Percentiles rank a stretch among this genome's conserved stretches.
These are phyloP conservation scores for Empis livida DNA, from an alignment of 2,888 invertebrate species.

Conservation along the genomic window DNA sequence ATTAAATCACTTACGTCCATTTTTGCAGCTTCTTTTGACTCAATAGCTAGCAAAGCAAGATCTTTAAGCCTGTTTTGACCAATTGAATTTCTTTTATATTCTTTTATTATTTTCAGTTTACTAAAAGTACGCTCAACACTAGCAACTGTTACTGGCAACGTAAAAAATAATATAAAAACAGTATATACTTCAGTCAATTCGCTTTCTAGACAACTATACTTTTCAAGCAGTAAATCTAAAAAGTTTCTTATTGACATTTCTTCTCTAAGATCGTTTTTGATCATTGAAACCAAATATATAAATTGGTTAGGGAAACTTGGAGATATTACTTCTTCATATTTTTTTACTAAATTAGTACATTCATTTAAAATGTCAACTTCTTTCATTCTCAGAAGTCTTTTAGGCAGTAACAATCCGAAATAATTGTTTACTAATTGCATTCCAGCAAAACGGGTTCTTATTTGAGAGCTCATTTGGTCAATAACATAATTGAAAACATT, in stretches of 20 bases:
- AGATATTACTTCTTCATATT: neutral
- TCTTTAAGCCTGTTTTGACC: neutral
- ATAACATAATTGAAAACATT: neutral
- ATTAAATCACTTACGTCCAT: neutral
- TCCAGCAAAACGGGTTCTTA: conserved; percentile 1
- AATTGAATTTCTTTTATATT: neutral
- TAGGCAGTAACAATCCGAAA: neutral
- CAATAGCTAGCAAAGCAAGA: conserved; percentile 1
- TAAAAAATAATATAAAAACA: neutral
- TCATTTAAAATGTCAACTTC: neutral
- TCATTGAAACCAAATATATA: neutral
- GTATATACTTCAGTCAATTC: neutral
- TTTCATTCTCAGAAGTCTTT: neutral
- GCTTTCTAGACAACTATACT: neutral
- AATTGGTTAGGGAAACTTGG: neutral
- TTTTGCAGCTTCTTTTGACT: neutral
- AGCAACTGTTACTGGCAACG: neutral
- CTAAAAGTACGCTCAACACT: neutral
- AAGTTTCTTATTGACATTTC: neutral
- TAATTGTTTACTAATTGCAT: neutral
- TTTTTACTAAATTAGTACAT: neutral
- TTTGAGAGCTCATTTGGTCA: neutral
- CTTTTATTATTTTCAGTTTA: neutral
- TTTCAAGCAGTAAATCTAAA: neutral
- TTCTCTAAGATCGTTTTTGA: neutral